A percentile compares a stretch with the other conserved stretches of the same genome.
Evolutionary conservation across 1,140 invertebrate species (phyloP).

Genomic region (Dolichoris vasculosae): DNA sequence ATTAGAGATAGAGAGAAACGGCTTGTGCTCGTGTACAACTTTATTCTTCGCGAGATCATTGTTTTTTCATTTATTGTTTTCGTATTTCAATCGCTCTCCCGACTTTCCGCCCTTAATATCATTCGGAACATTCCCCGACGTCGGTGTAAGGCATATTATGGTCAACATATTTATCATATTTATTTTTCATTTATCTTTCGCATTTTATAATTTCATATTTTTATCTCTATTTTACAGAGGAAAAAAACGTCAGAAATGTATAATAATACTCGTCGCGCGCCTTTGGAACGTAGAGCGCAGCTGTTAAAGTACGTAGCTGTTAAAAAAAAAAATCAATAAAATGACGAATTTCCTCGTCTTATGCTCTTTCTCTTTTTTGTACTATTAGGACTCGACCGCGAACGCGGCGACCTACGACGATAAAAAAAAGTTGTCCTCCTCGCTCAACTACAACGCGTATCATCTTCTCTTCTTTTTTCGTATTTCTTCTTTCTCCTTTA

Average conservation of each 20-base stretch:
- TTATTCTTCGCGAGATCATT: slow-evolving; percentile 52
- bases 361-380: slow-evolving; percentile 47
- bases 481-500: background rate
- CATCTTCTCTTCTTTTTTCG: background rate
- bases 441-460: background rate
- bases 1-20: slow-evolving; percentile 38
- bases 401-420: slow-evolving; percentile 19
- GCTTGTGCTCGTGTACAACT: slow-evolving; percentile 37
- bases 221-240: slow-evolving; percentile 41
- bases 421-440: background rate
- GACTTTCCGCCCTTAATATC: slow-evolving; percentile 1
- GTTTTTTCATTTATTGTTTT: slow-evolving; percentile 30
- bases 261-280: slow-evolving; percentile 40
- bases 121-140: slow-evolving; percentile 32
- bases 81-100: slow-evolving; percentile 4
- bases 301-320: slow-evolving; percentile 1
- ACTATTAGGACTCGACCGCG: slow-evolving; percentile 47
- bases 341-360: slow-evolving; percentile 30
- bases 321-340: slow-evolving; percentile 10
- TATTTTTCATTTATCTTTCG: too few relatives aligned
- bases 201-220: background rate
- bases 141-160: slow-evolving; percentile 20
- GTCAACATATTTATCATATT: slow-evolving; percentile 7
- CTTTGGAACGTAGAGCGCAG: background rate
- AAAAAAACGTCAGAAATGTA: background rate